A percentile compares a stretch with the other conserved stretches of the same genome.
These are phyloP conservation scores for Eleginops maclovinus DNA, from an alignment of 2,113 vertebrate genomes.

Conservation along the genomic window DNA sequence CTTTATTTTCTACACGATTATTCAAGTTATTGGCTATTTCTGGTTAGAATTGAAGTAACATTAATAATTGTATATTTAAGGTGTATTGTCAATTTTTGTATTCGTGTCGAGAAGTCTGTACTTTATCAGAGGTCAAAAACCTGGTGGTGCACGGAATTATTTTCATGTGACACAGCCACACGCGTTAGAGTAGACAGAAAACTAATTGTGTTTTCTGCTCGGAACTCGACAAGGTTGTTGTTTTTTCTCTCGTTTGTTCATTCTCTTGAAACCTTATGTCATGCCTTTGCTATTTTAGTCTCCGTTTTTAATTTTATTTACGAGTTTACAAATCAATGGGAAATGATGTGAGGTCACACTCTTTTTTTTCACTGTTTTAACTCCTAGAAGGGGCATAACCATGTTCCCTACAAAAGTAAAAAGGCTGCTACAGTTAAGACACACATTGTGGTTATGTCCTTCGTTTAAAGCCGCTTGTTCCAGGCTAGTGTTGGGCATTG, in stretches of 20 bases:
- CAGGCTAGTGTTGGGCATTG: constrained; percentile 91
- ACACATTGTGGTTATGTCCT: not conserved
- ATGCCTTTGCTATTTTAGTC: not conserved
- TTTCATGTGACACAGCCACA: constrained; percentile 50
- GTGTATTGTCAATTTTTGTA: accelerated
- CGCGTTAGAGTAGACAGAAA: not conserved
- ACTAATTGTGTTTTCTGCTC: not conserved
- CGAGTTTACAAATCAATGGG: not conserved
- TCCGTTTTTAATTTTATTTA: not conserved
- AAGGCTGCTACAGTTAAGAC: not conserved
- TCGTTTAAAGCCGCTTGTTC: not conserved
- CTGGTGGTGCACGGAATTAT: constrained; percentile 47
- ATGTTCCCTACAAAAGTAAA: constrained; percentile 42
- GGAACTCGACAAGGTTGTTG: accelerated
- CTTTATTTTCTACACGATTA: not conserved
- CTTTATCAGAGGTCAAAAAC: not conserved
- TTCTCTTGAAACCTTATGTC: not conserved
- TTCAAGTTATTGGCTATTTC: not conserved
- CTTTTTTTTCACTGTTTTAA: not conserved
- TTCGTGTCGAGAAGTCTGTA: accelerated
- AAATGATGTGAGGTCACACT: not conserved
- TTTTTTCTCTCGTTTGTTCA: not conserved
- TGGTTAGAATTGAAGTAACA: too few species aligned
- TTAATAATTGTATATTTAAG: accelerated
- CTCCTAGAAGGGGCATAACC: not conserved